phyloP scores from a whole-genome alignment of 2,113 vertebrate genomes.

The Grammomys dolichurus region DNA sequence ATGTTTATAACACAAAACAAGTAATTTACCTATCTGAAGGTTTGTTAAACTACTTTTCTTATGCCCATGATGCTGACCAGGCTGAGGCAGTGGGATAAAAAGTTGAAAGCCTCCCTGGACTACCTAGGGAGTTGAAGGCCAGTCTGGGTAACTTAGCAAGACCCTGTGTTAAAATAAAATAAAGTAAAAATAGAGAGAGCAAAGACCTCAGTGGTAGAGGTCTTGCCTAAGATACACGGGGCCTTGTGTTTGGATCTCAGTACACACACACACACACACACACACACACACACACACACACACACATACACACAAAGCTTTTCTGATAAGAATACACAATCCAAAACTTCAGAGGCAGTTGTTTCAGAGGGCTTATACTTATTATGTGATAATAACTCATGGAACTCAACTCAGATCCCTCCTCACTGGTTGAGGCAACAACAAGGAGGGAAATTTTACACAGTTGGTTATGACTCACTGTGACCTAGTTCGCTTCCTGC shows the following conservation, averaged over 20 bases:
- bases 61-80: not conserved
- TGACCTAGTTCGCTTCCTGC: conserved; percentile 56
- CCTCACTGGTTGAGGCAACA: not conserved
- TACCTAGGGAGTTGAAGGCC: not conserved
- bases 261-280: not conserved
- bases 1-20: conserved; percentile 34
- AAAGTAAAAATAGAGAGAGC: not conserved
- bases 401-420: conserved; percentile 14
- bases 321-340: not conserved
- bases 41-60: not conserved
- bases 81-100: not conserved
- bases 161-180: not conserved
- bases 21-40: not conserved
- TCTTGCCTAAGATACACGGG: not conserved
- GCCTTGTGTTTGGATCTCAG: not conserved
- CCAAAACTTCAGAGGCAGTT: not conserved
- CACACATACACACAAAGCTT: not conserved
- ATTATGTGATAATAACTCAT: not conserved
- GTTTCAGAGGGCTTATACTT: conserved; percentile 15
- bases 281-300: not conserved
- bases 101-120: not conserved
- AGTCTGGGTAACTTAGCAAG: not conserved
- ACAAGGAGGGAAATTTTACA: not conserved
- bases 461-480: conserved; percentile 33
- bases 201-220: not conserved